phyloP scores from a whole-genome alignment of 2,113 vertebrate genomes.

The Galbula dea region DNA sequence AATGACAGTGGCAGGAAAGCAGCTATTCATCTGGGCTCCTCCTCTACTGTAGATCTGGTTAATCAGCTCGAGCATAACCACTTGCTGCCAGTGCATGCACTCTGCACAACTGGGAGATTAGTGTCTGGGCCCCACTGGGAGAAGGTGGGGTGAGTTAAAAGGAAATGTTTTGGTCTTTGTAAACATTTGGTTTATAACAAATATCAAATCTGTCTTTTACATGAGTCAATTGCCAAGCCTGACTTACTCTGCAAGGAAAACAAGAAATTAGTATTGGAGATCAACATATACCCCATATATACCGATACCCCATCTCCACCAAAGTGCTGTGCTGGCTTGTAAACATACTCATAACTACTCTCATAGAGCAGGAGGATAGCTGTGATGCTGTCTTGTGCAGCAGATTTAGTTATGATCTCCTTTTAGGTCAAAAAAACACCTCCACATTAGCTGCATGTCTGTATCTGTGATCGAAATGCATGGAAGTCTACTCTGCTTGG shows the following conservation, averaged over 20 bases:
- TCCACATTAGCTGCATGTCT: background rate
- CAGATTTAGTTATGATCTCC: background rate
- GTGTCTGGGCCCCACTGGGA: background rate
- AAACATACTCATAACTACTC: background rate
- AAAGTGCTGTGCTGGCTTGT: background rate
- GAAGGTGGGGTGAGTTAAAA: background rate
- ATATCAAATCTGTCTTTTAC: background rate
- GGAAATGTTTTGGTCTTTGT: background rate
- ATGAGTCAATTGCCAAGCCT: background rate
- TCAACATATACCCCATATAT: too few species aligned
- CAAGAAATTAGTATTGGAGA: background rate
- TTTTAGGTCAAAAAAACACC: background rate
- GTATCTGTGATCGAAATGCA: background rate
- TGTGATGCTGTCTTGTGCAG: background rate
- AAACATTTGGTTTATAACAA: slow-evolving; percentile 20
- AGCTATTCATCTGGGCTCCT: slow-evolving; percentile 30
- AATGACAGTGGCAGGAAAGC: slow-evolving; percentile 47
- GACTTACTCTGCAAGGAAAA: background rate
- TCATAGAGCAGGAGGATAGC: background rate
- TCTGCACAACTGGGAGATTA: background rate
- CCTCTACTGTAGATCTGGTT: background rate
- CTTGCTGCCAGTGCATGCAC: rapidly evolving
- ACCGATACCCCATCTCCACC: background rate
- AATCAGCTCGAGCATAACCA: background rate
- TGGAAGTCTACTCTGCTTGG: background rate